Evolutionary conservation across 2,797 vertebrate species (phyloP), one percentile per base, ranked within the genome.

Genomic region (Buphagus erythrorhynchus): DNA sequence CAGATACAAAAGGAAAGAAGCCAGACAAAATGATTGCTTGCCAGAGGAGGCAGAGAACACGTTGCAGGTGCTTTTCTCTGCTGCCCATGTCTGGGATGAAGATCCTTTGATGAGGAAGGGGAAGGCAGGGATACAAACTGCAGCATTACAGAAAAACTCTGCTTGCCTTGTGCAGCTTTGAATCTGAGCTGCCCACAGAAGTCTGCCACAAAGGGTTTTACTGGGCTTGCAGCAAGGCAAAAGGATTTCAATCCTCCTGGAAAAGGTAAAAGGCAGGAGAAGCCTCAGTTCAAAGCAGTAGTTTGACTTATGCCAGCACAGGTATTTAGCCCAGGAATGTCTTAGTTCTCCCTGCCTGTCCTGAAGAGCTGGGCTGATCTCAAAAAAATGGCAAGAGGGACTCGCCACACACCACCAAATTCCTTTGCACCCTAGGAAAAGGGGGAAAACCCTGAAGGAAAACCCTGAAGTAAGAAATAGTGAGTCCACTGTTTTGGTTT

Each of bases 161-260:
- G 21, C 45, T 36, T 51, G 86, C 93, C 92, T 87, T 7, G 38
- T 51, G 46, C 54, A 36, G 89, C 91, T 88, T 66, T 92, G 91
- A 49, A 55, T 65, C 16, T 13, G 42, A 75, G 90, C 91, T 85
- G 71, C 69, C 83, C 71, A 29, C 83, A 63, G 82, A 92, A 62
- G 29, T 26, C 68, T 52, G 77, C 74, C 77, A 88, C 83, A 57
- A 87, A 93, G 57, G 72, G 25, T 35, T 94, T 91, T n/a, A 14
- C 67, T 57, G 87, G 38, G 72, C 86, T 93, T 83, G 74, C 89
- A 86, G 86, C 91, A 86, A 66, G 93, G 75, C n/a, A 13, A 31
- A 94, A 85, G 25, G 28, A 80, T 85, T 86, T 93, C 71, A 85
- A 16, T 79, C 49, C 90, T 85, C 71, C 71, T 63, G 26, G 68